Evolutionary conservation across 1,140 invertebrate species (phyloP).

Genomic region (Drosophila dunni): DNA sequence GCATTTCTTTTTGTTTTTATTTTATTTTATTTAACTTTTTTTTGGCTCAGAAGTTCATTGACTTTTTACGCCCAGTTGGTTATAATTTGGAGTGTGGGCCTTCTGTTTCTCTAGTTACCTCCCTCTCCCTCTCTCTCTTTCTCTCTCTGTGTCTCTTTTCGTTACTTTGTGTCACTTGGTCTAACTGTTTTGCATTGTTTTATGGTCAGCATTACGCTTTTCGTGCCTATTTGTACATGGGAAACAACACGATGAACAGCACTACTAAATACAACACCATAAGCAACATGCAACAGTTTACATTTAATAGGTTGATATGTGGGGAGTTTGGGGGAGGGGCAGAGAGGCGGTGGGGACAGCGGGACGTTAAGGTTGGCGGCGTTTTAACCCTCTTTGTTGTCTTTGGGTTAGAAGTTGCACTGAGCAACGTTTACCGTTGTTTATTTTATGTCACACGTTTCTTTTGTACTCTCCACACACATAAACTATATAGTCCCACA

Average conservation of each 20-base stretch:
- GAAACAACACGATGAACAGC: constrained; percentile 61
- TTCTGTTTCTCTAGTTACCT: not conserved
- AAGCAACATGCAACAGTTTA: constrained; percentile 69
- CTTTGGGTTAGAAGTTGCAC: constrained; percentile 52
- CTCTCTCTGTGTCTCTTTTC: not conserved
- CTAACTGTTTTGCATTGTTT: constrained; percentile 82
- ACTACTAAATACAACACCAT: constrained; percentile 22
- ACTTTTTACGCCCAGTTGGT: constrained; percentile 55
- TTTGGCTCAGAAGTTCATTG: constrained; percentile 68
- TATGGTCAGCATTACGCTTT: constrained; percentile 68
- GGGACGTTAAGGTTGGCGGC: constrained; percentile 47
- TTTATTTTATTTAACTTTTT: constrained; percentile 27
- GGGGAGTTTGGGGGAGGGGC: constrained; percentile 2
- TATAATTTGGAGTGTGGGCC: constrained; percentile 57
- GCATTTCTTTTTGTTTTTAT: constrained; percentile 32
- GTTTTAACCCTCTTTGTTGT: constrained; percentile 27
- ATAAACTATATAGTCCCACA: not conserved
- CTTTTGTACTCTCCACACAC: constrained; percentile 35
- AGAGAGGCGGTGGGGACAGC: not conserved
- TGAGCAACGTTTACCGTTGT: constrained; percentile 57
- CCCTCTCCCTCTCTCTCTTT: not conserved
- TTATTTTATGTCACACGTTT: constrained; percentile 54
- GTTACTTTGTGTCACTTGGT: constrained; percentile 52
- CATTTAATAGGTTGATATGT: constrained; percentile 63
- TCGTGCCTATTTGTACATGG: constrained; percentile 67